Conservation (phyloP, 2,797 vertebrate genomes). For the Podarcis siculus region DNA sequence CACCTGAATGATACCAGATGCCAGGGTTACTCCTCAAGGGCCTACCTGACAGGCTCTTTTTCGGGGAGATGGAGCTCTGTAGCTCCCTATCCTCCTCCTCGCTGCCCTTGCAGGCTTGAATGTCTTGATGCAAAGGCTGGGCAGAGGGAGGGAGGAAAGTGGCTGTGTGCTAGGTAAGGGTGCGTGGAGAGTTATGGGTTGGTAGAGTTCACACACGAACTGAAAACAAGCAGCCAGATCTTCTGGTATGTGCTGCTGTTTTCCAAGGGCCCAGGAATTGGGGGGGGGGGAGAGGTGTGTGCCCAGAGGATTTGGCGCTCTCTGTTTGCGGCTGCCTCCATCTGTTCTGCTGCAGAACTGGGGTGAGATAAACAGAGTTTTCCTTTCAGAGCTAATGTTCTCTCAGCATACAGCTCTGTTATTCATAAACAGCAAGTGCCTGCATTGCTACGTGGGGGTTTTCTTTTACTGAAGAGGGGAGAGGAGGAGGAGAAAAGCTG, state of each 20-base stretch:
- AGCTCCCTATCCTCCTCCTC: not conserved
- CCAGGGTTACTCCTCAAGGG: not conserved
- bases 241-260: not conserved
- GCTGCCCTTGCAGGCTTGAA: not conserved
- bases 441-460: not conserved
- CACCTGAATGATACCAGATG: not conserved
- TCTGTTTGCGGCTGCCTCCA: not conserved
- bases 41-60: not conserved
- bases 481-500: not conserved
- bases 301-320: not conserved
- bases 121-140: not conserved
- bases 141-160: not conserved
- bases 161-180: not conserved
- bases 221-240: not conserved
- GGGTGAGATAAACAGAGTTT: not conserved
- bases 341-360: not conserved
- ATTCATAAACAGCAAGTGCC: too few species aligned
- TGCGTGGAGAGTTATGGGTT: not conserved
- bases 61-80: not conserved
- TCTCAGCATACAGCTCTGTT: not conserved
- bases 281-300: too few species aligned
- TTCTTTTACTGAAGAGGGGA: not conserved
- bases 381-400: not conserved
- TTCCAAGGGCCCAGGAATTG: not conserved
- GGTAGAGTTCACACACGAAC: not conserved